Percentiles rank a stretch among this genome's conserved stretches.
phyloP scores from a whole-genome alignment of 2,888 invertebrate species.

The Apodemia duryi region DNA sequence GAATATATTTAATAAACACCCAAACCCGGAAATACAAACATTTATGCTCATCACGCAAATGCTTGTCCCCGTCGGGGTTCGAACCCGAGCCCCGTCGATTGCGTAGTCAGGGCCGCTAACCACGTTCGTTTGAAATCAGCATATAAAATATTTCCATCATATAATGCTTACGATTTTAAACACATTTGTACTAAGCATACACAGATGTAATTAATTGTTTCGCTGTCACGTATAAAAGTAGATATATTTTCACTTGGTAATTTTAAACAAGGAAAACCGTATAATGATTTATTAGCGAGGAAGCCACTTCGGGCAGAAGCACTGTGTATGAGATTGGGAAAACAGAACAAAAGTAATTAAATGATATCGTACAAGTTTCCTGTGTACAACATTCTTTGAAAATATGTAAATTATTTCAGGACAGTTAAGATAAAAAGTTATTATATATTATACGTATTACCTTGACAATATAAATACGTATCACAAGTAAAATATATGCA shows the following conservation, averaged over 20 bases:
- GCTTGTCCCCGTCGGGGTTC: too few species aligned
- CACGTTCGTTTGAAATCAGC: too few species aligned
- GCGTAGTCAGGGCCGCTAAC: too few species aligned
- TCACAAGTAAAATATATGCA: neutral
- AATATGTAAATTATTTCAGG: constrained; percentile 1
- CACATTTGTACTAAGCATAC: constrained; percentile 5
- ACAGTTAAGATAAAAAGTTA: neutral
- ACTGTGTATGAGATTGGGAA: constrained; percentile 11
- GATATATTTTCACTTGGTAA: constrained; percentile 12
- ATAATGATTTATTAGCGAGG: constrained; percentile 14
- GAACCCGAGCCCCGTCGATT: too few species aligned
- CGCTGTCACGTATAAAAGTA: constrained; percentile 11
- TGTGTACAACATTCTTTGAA: constrained; percentile 10
- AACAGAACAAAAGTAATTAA: constrained; percentile 19
- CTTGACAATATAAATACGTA: too few species aligned
- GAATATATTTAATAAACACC: too few species aligned
- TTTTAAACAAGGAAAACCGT: constrained; percentile 15
- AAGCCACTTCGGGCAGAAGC: constrained; percentile 4
- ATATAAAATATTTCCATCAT: neutral
- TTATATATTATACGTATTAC: neutral
- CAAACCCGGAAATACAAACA: too few species aligned
- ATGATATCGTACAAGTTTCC: constrained; percentile 18
- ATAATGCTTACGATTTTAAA: neutral
- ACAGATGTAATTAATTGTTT: constrained; percentile 13
- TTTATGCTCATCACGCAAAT: too few species aligned